These are phyloP conservation scores for Stichodactyla helianthus DNA, from an alignment of 64 coral and sea anemone genomes.

Conservation along the genomic window DNA sequence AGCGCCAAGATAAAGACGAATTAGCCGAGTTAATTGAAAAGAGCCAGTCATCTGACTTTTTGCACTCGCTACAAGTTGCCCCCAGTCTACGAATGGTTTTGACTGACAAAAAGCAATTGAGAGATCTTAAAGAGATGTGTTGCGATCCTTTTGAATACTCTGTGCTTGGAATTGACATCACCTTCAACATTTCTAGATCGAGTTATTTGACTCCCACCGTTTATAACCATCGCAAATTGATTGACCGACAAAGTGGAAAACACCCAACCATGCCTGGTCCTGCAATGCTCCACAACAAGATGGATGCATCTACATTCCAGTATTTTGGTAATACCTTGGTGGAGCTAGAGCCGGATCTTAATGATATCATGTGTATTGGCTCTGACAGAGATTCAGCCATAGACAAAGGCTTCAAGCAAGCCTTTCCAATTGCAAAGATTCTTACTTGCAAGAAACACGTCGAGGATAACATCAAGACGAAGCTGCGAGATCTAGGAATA, in stretches of 20 bases:
- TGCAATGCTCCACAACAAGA: background rate
- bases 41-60: conserved; percentile 1
- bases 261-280: conserved; percentile 27
- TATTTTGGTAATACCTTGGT: conserved; percentile 36
- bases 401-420: background rate
- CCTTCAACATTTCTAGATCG: conserved; percentile 28
- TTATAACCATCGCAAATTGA: background rate
- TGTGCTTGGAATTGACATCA: conserved; percentile 24
- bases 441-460: background rate
- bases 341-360: background rate
- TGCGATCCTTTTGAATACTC: conserved; percentile 14
- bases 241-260: conserved; percentile 5
- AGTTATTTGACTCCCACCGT: conserved; percentile 23
- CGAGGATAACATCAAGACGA: background rate
- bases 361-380: background rate
- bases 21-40: conserved; percentile 32
- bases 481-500: background rate
- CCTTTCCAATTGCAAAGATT: background rate
- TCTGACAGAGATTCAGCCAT: background rate
- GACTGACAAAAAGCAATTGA: background rate
- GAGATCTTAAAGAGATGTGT: background rate
- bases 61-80: background rate
- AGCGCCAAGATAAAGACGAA: conserved; percentile 20
- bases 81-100: background rate
- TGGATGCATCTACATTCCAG: conserved; percentile 6